These are phyloP conservation scores for Eulemur mongoz DNA, from an alignment of 2,797 vertebrate species.

Conservation along the genomic window DNA sequence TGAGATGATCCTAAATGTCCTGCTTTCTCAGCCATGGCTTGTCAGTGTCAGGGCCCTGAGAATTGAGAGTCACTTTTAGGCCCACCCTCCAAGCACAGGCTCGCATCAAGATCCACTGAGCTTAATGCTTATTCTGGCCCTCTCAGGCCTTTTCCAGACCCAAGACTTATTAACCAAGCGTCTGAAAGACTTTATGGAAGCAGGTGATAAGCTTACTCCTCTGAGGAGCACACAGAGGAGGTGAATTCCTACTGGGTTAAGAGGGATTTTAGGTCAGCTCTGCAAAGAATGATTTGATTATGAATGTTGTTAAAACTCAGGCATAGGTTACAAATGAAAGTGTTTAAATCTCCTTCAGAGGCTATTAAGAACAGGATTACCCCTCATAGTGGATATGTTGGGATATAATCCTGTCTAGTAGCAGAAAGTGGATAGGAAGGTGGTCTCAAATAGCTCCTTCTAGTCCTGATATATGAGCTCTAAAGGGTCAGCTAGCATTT, in stretches of 20 bases:
- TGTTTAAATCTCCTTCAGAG: conserved; percentile 56
- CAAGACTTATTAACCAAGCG: not conserved
- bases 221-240: not conserved
- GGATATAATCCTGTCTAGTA: conserved; percentile 46
- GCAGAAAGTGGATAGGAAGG: conserved; percentile 27
- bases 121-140: not conserved
- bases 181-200: conserved; percentile 13
- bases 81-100: not conserved
- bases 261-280: conserved; percentile 61
- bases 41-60: not conserved
- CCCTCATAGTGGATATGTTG: not conserved
- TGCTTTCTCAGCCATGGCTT: not conserved
- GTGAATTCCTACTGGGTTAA: conserved; percentile 50
- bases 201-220: not conserved
- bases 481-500: not conserved
- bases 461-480: not conserved
- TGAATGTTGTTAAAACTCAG: conserved; percentile 56
- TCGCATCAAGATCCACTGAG: not conserved
- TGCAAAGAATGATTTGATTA: conserved; percentile 57
- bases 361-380: conserved; percentile 53
- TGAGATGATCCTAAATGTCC: not conserved
- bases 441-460: conserved; percentile 20
- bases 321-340: conserved; percentile 54
- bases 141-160: conserved; percentile 16
- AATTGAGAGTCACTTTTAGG: not conserved